Conservation (phyloP, 2,888 invertebrate genomes). For the Octodonta nipae region DNA sequence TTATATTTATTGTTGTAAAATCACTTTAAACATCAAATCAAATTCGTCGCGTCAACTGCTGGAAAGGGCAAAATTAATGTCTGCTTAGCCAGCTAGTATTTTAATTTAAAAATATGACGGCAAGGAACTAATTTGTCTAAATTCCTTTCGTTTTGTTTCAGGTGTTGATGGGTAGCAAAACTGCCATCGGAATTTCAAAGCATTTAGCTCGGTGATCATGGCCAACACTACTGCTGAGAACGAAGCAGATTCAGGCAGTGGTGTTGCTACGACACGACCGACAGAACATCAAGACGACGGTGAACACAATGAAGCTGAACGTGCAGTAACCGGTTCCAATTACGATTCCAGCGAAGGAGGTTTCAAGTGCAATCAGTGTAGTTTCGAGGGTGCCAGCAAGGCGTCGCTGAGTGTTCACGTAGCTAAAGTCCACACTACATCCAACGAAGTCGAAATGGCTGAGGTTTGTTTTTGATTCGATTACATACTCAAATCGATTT, state of each 20-base stretch:
- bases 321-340: constrained; percentile 36
- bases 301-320: constrained; percentile 38
- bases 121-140: too few relatives aligned
- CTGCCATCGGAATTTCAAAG: constrained; percentile 3
- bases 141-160: constrained; percentile 13
- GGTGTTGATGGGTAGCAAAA: constrained; percentile 27
- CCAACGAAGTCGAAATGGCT: background rate
- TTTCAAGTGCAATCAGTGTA: constrained; percentile 50
- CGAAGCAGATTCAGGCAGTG: constrained; percentile 36
- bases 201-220: constrained; percentile 31
- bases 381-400: constrained; percentile 69
- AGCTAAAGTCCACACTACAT: constrained; percentile 23
- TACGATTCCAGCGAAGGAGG: constrained; percentile 44
- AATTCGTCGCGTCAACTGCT: too few relatives aligned
- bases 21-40: too few relatives aligned
- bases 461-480: too few relatives aligned
- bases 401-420: constrained; percentile 63
- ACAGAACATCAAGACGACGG: constrained; percentile 31
- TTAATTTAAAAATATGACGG: too few relatives aligned
- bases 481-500: too few relatives aligned
- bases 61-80: too few relatives aligned
- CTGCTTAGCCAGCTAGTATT: too few relatives aligned
- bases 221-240: constrained; percentile 34
- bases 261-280: constrained; percentile 21
- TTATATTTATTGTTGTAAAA: too few relatives aligned